Percentiles rank a stretch among this genome's conserved stretches.
Evolutionary conservation across 2,797 vertebrate species (phyloP).

Genomic region (Danionella dracula): DNA sequence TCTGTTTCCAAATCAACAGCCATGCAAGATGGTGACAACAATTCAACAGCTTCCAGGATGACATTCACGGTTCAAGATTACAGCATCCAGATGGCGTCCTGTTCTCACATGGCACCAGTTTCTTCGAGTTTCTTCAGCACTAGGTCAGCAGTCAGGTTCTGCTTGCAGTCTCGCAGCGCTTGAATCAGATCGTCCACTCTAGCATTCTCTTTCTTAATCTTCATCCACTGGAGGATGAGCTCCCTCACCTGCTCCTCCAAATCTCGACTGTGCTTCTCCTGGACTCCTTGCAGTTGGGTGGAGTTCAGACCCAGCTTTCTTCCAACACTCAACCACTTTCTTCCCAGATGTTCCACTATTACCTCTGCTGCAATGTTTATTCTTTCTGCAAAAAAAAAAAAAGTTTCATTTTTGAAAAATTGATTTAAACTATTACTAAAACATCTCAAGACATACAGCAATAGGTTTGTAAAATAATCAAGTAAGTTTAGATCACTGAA

Average conservation of each 20-base stretch:
- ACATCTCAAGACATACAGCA: too few species aligned
- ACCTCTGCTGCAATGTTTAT: conserved; percentile 61
- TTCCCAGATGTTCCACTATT: conserved; percentile 65
- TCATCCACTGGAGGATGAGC: conserved; percentile 74
- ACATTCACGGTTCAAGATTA: too few species aligned
- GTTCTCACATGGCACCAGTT: neutral
- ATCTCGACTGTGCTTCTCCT: conserved; percentile 50
- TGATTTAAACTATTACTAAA: neutral
- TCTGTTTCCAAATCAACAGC: too few species aligned
- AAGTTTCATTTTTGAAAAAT: too few species aligned
- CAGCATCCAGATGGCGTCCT: too few species aligned
- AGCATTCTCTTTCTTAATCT: conserved; percentile 49
- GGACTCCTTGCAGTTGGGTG: conserved; percentile 64
- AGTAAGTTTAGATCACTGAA: too few species aligned
- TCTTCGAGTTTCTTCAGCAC: conserved; percentile 53
- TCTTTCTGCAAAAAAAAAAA: conserved; percentile 50
- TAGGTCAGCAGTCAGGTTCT: conserved; percentile 77
- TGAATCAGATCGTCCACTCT: conserved; percentile 56
- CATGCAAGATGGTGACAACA: too few species aligned
- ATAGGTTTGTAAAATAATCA: too few species aligned
- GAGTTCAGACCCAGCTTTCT: conserved; percentile 71
- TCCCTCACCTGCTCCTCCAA: conserved; percentile 67
- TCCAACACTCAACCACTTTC: conserved; percentile 68
- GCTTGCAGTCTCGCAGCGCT: conserved; percentile 65
- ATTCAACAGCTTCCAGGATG: too few species aligned